phyloP scores from a whole-genome alignment of 2,797 vertebrate species.

The Neopelma chrysocephalum region DNA sequence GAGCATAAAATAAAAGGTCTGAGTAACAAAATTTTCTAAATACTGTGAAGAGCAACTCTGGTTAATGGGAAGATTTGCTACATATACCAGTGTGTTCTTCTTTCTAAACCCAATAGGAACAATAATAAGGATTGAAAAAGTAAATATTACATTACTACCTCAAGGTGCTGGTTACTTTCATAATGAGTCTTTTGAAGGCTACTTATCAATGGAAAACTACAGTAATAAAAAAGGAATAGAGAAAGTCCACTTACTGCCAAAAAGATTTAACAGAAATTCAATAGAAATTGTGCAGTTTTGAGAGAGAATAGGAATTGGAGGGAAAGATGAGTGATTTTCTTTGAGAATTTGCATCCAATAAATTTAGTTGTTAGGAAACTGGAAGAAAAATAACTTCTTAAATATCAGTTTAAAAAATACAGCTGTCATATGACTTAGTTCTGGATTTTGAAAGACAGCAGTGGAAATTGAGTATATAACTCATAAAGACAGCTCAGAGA shows the following conservation, averaged over 20 bases:
- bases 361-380: background rate
- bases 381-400: background rate
- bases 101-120: background rate
- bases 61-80: background rate
- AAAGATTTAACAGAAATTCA: background rate
- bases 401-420: background rate
- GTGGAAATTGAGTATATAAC: background rate
- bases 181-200: background rate
- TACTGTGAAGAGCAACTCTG: background rate
- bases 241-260: background rate
- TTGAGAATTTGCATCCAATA: background rate
- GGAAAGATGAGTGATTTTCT: background rate
- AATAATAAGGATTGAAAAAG: background rate
- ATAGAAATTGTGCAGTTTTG: background rate
- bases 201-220: background rate
- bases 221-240: background rate
- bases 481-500: background rate
- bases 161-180: background rate
- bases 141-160: background rate
- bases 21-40: background rate
- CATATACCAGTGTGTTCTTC: background rate
- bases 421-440: background rate
- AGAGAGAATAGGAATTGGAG: background rate
- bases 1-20: background rate
- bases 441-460: background rate